Conservation (phyloP, 2,113 vertebrate genomes). For the Siphamia tubifer region DNA sequence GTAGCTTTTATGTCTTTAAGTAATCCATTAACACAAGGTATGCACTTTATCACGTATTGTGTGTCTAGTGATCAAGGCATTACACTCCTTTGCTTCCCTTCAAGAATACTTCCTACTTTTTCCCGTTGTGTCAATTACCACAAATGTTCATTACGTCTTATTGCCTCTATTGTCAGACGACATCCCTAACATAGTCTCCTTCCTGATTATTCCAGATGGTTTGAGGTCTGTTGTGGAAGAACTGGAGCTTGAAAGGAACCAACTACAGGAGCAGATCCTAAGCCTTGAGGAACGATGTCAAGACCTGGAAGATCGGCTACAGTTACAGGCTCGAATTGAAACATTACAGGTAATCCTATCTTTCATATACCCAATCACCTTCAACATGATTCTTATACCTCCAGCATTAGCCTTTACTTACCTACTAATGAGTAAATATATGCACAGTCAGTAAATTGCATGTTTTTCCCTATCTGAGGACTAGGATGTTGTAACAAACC, state of each 20-base stretch:
- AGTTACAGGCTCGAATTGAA: constrained; percentile 88
- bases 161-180: neutral
- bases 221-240: constrained; percentile 89
- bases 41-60: neutral
- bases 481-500: constrained; percentile 80
- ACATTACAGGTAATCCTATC: constrained; percentile 82
- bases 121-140: too few species aligned
- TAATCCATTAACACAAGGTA: neutral
- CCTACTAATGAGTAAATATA: neutral
- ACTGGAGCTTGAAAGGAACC: constrained; percentile 90
- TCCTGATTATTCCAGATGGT: constrained; percentile 63
- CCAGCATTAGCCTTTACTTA: neutral
- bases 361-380: neutral
- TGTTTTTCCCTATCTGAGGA: constrained; percentile 46
- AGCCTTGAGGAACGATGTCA: constrained; percentile 87
- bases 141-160: too few species aligned
- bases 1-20: neutral
- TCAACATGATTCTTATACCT: too few species aligned
- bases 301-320: constrained; percentile 86
- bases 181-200: neutral
- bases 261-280: constrained; percentile 91
- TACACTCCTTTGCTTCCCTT: neutral
- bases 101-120: neutral
- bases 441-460: constrained; percentile 44
- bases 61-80: accelerated